These are phyloP conservation scores for Acanthosepion esculentum DNA, from an alignment of 2,888 invertebrate genomes.

Conservation along the genomic window DNA sequence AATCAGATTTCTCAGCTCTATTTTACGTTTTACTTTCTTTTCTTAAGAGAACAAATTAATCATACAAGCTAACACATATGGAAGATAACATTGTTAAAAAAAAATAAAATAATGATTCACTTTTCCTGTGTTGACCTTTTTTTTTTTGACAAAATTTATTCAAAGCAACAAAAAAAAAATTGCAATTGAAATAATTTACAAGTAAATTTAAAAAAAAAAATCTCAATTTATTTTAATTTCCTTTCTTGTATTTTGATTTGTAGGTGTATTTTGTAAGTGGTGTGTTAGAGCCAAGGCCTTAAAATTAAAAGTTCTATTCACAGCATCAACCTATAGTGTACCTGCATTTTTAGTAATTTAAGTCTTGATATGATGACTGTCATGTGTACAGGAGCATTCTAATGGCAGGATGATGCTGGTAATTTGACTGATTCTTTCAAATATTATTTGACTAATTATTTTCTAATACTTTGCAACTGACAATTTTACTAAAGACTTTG, in stretches of 20 bases:
- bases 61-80: neutral
- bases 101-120: neutral
- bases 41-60: neutral
- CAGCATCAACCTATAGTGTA: neutral
- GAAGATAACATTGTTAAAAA: neutral
- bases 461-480: too few relatives aligned
- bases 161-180: neutral
- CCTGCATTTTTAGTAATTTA: neutral
- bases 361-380: neutral
- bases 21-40: neutral
- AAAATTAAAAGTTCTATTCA: neutral
- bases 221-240: neutral
- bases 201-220: neutral
- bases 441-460: too few relatives aligned
- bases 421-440: too few relatives aligned
- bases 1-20: neutral
- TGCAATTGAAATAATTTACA: neutral
- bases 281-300: neutral
- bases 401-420: too few relatives aligned
- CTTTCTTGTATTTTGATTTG: neutral
- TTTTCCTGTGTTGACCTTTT: neutral
- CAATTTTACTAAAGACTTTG: too few relatives aligned
- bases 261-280: neutral
- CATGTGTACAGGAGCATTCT: too few relatives aligned
- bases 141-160: neutral